Percentiles rank a stretch among this genome's conserved stretches.
Evolutionary conservation across 2,888 invertebrate genomes (phyloP).

Genomic region (Trachelus troglodyta): DNA sequence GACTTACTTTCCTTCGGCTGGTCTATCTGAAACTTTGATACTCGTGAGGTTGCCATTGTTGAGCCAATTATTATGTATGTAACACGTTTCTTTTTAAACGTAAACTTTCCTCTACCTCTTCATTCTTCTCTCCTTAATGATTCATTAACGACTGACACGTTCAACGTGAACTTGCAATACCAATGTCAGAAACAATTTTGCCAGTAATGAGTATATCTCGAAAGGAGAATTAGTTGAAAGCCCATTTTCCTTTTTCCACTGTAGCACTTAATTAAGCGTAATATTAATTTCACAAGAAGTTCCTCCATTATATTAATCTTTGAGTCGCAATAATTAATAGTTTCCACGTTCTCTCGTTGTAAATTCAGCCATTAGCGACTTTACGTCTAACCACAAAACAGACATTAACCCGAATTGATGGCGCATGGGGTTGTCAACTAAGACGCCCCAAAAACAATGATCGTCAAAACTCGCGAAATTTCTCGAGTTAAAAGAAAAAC

Average conservation of each 20-base stretch:
- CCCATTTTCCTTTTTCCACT: neutral
- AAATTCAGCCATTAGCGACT: neutral
- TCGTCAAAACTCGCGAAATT: no score
- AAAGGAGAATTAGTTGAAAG: neutral
- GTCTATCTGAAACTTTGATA: neutral
- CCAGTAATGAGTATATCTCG: neutral
- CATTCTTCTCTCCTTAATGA: neutral
- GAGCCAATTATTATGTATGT: neutral
- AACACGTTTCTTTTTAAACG: neutral
- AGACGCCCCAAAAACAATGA: no score
- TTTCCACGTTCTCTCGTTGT: neutral
- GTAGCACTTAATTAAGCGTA: neutral
- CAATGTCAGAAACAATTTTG: neutral
- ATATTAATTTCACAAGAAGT: neutral
- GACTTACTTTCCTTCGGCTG: neutral
- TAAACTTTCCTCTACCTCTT: neutral
- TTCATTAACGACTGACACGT: neutral
- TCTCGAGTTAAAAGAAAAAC: no score
- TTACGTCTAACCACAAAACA: neutral
- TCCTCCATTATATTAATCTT: neutral
- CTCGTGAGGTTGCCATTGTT: neutral
- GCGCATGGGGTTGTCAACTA: no score
- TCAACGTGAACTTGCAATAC: neutral
- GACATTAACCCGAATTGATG: neutral
- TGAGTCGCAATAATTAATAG: neutral